A percentile compares a stretch with the other conserved stretches of the same genome.
Conservation (phyloP, 1,140 invertebrate genomes). For the Bombus soroeensis region DNA sequence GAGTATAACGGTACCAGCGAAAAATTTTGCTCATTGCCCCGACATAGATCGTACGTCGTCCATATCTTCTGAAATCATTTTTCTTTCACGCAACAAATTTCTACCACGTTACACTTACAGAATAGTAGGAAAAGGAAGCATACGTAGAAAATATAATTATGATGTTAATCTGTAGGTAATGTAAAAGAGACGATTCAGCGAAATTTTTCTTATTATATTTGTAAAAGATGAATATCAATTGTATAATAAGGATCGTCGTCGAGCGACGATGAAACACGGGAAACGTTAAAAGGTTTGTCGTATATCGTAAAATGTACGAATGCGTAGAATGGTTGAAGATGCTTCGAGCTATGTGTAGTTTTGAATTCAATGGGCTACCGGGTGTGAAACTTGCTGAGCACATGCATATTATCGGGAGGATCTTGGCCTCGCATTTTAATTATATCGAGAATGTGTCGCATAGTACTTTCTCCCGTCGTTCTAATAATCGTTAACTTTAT, state of each 20-base stretch:
- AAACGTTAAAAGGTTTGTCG: neutral
- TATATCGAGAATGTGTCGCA: slow-evolving; percentile 55
- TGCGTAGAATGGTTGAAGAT: neutral
- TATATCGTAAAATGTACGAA: neutral
- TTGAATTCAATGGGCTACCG: slow-evolving; percentile 26
- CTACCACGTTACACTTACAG: too few relatives aligned
- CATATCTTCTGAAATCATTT: neutral
- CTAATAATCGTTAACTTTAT: neutral
- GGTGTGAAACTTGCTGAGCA: neutral
- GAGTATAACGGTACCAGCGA: slow-evolving; percentile 52
- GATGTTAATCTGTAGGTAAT: too few relatives aligned
- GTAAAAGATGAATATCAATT: too few relatives aligned
- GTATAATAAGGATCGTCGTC: too few relatives aligned
- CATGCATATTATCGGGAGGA: slow-evolving; percentile 17
- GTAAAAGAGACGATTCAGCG: too few relatives aligned
- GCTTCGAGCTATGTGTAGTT: neutral
- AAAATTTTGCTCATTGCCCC: neutral
- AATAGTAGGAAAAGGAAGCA: neutral
- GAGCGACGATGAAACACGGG: too few relatives aligned
- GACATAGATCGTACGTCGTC: too few relatives aligned
- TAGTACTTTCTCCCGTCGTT: slow-evolving; percentile 47
- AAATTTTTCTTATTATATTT: too few relatives aligned
- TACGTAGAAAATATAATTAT: neutral
- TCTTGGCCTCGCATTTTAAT: slow-evolving; percentile 47
- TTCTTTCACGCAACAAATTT: neutral